Evolutionary conservation across 2,888 invertebrate genomes (phyloP).

Genomic region (Hemithea aestivaria): DNA sequence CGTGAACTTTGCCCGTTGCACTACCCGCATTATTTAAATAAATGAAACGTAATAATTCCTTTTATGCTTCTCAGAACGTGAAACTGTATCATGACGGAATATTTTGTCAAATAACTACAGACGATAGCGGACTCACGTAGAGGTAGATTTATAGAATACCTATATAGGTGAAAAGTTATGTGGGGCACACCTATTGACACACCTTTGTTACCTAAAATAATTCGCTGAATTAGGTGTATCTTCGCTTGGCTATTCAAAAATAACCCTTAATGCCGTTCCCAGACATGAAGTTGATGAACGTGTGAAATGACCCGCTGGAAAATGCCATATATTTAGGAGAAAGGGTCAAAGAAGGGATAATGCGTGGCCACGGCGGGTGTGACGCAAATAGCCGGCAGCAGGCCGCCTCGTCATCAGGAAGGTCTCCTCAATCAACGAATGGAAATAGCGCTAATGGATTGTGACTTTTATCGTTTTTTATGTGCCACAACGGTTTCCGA

Average conservation of each 20-base stretch:
- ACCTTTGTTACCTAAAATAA: too few species aligned
- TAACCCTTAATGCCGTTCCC: constrained; percentile 11
- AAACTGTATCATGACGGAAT: too few species aligned
- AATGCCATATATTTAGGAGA: constrained; percentile 45
- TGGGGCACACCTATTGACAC: not conserved
- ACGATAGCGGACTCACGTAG: too few species aligned
- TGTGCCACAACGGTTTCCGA: constrained; percentile 2
- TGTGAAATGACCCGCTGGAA: constrained; percentile 44
- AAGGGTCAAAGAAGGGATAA: constrained; percentile 55
- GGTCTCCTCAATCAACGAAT: constrained; percentile 34
- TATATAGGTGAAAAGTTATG: too few species aligned
- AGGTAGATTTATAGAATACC: too few species aligned
- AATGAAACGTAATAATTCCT: too few species aligned
- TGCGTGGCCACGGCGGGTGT: constrained; percentile 44
- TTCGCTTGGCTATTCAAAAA: not conserved
- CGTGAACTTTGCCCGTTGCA: constrained; percentile 2
- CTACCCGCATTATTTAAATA: too few species aligned
- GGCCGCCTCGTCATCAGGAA: constrained; percentile 42
- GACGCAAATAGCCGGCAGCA: constrained; percentile 51
- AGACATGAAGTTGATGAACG: constrained; percentile 35
- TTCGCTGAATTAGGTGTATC: not conserved
- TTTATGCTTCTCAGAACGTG: too few species aligned
- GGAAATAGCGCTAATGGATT: constrained; percentile 34
- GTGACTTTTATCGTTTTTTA: constrained; percentile 19
- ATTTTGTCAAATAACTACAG: too few species aligned